Conservation (phyloP, 1,140 invertebrate species). For the Euura lappo region DNA sequence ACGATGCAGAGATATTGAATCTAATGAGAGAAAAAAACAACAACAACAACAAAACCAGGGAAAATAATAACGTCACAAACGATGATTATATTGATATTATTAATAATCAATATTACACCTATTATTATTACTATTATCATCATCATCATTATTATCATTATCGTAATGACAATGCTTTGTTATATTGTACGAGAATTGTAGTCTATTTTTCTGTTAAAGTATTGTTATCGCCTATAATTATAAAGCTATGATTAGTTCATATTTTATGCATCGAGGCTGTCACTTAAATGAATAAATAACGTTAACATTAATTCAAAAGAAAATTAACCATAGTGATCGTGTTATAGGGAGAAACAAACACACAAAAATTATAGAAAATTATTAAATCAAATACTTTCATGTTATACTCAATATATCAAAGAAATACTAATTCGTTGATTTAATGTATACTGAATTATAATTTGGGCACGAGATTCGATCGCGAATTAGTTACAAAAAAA, state of each 20-base stretch:
- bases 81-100: conserved; percentile 6
- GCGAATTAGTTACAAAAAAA: background rate
- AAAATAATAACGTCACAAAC: background rate
- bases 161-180: conserved; percentile 5
- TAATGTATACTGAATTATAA: background rate
- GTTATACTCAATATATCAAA: background rate
- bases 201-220: conserved; percentile 7
- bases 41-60: too few species aligned
- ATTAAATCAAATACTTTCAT: conserved; percentile 3
- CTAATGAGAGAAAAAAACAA: too few species aligned
- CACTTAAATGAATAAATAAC: conserved; percentile 3
- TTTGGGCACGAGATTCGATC: background rate
- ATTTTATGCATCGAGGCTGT: conserved; percentile 7
- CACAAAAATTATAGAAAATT: background rate
- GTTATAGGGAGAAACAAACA: background rate
- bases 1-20: too few species aligned
- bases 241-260: conserved; percentile 1
- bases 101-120: background rate
- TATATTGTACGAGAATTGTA: conserved; percentile 3
- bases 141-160: background rate
- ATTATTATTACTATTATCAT: background rate
- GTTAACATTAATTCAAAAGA: background rate
- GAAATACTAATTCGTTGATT: too few species aligned
- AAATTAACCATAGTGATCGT: background rate
- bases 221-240: conserved; percentile 2